Evolutionary conservation across 2,888 invertebrate species (phyloP), one percentile per base, ranked within the genome.

Genomic region (Nemapogon koenigi): DNA sequence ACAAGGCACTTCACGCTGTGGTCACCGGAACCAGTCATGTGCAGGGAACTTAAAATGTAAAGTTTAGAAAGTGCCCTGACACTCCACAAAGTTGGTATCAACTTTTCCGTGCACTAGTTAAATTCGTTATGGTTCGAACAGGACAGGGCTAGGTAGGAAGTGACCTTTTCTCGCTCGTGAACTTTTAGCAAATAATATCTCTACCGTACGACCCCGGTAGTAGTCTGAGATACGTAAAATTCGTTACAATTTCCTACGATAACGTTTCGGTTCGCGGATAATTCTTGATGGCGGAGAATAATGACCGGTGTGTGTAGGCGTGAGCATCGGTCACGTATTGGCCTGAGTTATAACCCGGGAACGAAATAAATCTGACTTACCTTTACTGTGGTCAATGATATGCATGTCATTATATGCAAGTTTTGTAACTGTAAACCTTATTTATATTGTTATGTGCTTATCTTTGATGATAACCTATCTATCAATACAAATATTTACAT

Each of bases 311-410:
- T 38, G 42, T 41, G 64, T 69, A 59, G 68, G 70, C 72, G 75
- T 75, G 72, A 70, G 59, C 59, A 68, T 69, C 64, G 69, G 71
- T 73, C 73, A 75, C 71, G 75, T 72, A 68, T 68, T 62, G 60
- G 58, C 57, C 62, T 64, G 59, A 75, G 67, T 68, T 72, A 73
- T 68, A 61, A 65, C 60, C 64, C 52, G 52, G 59, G 63, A 60
- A 63, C 50, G 52, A 59, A 62, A 70, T 72, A 71, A 73, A 72
- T 73, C 66, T 60, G 51, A 57, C 59, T 57, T 55, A 56, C 11
- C 37, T 16, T 35, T 35, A 35, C 31, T 31, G 16, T 31, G 31
- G 16, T 14, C 16, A 31, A 17, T 31, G 15, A 29, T 29, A 16
- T 16, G n/a, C n/a, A n/a, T n/a, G n/a, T n/a, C n/a, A n/a, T n/a